Evolutionary conservation across 2,888 invertebrate species (phyloP).

Genomic region (Stenoptilia bipunctidactyla): DNA sequence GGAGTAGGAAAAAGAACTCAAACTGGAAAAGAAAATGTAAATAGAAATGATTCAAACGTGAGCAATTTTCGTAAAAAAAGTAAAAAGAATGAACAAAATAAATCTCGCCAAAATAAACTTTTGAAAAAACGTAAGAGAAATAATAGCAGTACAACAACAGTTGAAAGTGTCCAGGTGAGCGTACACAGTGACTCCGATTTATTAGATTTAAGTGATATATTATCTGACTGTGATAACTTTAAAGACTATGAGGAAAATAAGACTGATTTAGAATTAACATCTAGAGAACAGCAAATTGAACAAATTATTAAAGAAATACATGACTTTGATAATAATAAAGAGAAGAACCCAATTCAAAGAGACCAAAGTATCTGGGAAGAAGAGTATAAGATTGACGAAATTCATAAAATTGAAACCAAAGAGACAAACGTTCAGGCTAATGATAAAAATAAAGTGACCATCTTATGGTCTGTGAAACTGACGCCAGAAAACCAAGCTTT

Average conservation of each 20-base stretch:
- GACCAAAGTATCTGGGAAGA: neutral
- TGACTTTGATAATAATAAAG: no score
- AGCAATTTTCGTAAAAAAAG: no score
- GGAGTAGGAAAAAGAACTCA: neutral
- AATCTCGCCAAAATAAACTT: neutral
- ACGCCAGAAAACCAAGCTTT: neutral
- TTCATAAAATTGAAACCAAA: neutral
- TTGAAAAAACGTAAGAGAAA: neutral
- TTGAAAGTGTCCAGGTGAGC: neutral
- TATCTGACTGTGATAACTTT: neutral
- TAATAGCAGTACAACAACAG: neutral
- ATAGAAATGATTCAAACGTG: no score
- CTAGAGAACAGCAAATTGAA: neutral
- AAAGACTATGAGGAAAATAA: neutral
- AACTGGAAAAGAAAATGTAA: neutral
- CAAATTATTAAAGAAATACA: neutral
- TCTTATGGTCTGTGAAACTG: neutral
- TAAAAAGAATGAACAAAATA: no score
- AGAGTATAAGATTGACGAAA: neutral
- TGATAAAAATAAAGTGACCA: neutral
- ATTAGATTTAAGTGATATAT: neutral
- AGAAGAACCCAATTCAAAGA: neutral
- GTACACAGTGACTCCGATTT: neutral
- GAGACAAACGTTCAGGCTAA: neutral
- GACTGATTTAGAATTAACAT: no score